A percentile compares a stretch with the other conserved stretches of the same genome.
phyloP scores from a whole-genome alignment of 1,140 invertebrate genomes.

The Achatina immaculata region DNA sequence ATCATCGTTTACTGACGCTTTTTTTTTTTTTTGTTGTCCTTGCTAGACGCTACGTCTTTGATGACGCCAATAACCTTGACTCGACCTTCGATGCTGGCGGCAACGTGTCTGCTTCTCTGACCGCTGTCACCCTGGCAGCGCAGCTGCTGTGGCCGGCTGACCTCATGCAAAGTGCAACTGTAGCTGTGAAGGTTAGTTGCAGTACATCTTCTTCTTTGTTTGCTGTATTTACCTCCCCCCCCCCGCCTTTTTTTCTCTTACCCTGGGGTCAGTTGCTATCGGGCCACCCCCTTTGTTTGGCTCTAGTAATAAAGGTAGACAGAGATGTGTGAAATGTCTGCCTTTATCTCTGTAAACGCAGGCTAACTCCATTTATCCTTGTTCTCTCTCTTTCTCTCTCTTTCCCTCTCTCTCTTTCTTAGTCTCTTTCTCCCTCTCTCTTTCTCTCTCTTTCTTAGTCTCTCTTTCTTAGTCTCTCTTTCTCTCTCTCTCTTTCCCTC shows the following conservation, averaged over 20 bases:
- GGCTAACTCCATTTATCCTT: too few species aligned
- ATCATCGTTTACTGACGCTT: not conserved
- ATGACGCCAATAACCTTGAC: constrained; percentile 63
- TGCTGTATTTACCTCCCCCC: not conserved
- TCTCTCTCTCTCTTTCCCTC: too few species aligned
- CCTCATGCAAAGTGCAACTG: constrained; percentile 57
- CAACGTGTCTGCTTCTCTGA: constrained; percentile 55
- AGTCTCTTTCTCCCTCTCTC: too few species aligned
- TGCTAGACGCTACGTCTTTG: constrained; percentile 52
- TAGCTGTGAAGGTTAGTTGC: constrained; percentile 52
- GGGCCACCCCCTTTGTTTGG: not conserved
- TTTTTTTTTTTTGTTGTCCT: not conserved
- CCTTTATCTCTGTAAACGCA: too few species aligned
- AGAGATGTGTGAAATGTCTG: too few species aligned
- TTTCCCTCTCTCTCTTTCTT: too few species aligned
- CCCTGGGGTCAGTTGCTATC: not conserved
- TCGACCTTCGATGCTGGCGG: constrained; percentile 70
- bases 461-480: too few species aligned
- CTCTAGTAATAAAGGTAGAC: too few species aligned
- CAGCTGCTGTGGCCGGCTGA: constrained; percentile 63
- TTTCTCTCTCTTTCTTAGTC: too few species aligned
- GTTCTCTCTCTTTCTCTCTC: too few species aligned
- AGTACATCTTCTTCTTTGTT: too few species aligned
- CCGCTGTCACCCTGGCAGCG: constrained; percentile 57
- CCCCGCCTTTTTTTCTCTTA: not conserved